Conservation (phyloP, 2,113 vertebrate genomes). For the Lepus americanus region DNA sequence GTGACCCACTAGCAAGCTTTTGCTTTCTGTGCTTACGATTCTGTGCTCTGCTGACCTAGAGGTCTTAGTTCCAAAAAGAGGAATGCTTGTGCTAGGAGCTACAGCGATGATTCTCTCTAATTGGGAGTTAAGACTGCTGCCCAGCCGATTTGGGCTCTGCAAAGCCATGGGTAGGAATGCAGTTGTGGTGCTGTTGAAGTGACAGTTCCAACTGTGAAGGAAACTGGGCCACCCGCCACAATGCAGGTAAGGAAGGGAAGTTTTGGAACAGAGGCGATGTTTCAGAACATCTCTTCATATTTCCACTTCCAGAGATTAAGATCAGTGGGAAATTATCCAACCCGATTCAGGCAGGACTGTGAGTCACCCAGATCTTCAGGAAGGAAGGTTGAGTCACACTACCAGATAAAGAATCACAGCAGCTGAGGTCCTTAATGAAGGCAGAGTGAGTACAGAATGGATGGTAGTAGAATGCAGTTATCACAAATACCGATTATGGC, state of each 20-base stretch:
- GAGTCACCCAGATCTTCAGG: neutral
- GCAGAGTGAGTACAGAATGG: neutral
- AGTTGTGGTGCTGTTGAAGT: neutral
- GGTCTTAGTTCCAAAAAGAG: neutral
- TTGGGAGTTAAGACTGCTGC: neutral
- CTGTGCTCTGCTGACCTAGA: neutral
- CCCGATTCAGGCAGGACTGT: neutral
- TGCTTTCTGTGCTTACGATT: neutral
- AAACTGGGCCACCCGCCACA: neutral
- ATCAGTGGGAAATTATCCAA: neutral
- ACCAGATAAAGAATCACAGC: neutral
- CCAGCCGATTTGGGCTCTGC: neutral
- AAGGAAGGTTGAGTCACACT: neutral
- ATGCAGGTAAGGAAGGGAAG: neutral
- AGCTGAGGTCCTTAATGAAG: neutral
- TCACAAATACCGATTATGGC: neutral
- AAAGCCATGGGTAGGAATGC: neutral
- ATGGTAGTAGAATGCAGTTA: neutral
- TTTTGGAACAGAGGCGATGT: neutral
- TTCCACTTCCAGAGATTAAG: neutral
- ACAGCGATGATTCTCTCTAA: neutral
- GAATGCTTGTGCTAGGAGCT: neutral
- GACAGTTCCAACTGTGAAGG: neutral
- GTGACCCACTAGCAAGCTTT: neutral
- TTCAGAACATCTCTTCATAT: neutral